Evolutionary conservation across 2,888 invertebrate genomes (phyloP), one percentile per base, ranked within the genome.

Genomic region (Acheta domesticus): DNA sequence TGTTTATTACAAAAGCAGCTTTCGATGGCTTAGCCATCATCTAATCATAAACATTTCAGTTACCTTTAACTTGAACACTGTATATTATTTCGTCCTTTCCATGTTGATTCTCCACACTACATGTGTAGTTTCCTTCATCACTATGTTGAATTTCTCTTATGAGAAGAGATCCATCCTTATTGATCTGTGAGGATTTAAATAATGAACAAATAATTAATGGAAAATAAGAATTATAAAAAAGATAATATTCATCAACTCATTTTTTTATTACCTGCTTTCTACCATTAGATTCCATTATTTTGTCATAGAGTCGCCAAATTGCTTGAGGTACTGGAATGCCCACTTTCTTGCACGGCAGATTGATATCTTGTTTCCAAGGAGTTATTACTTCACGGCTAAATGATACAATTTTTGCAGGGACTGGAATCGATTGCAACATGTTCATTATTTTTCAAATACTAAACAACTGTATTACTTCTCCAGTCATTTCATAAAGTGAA

Each of bases 91-190:
- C 93, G 86, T 96, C 96, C 79, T 91, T 91, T 2, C 96, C 96
- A 87, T 94, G 92, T 14, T 90, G 90, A 86, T 97, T 97, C 85
- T 95, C 94, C 0, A 96, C 96, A 62, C 90, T 89, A 85, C 97
- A 97, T 0, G 96, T 95, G 87, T 96, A 97, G 88, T 96, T 96
- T 19, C 95, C 96, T 83, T 94, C 94, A 86, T 97, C 96, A 36
- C 91, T 91, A 83, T 92, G 92, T 85, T 95, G 94, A 8, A 94
- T 88, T 62, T 93, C 94, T 86, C 92, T 91, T 82, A 96, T 93
- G 78, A 92, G 90, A 48, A 96, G 88, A 1, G 94, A 93, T 0
- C 94, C 94, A 84, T 95, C 87, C 82, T 84, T 84, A 23, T 81
- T 82, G 74, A 84, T 82, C 84, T 84, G 81, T 36, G 83, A 36